Evolutionary conservation across 2,888 invertebrate species (phyloP), one percentile per base, ranked within the genome.

Genomic region (Vannuccia rotundouncinata): DNA sequence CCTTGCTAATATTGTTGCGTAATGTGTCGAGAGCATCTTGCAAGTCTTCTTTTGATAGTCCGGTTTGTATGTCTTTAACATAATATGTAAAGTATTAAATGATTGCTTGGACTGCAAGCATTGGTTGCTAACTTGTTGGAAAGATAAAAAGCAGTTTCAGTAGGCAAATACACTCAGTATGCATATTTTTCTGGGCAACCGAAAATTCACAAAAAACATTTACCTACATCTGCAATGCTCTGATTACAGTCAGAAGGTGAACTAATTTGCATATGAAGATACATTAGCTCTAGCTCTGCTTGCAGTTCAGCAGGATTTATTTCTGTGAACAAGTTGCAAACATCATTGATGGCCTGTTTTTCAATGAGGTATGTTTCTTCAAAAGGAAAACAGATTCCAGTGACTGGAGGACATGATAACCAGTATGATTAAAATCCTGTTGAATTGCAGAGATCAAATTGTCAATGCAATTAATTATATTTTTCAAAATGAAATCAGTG

Each of bases 241-340:
- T n/a, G 45, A 66, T 66, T 66, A 66, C 66, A 66, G 66, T 66
- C 66, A 66, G 66, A 66, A 66, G 66, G 66, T n/a, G 66, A 66
- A 66, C 25, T 66, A 22, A 66, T 66, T 66, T 66, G 66, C 22
- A 66, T 17, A 66, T 66, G 17, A 17, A 66, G 13, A n/a, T n/a
- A n/a, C n/a, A n/a, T n/a, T n/a, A n/a, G n/a, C n/a, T n/a, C n/a
- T 17, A 66, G 66, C 66, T 66, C 66, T n/a, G 66, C 66, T 66
- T 66, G 66, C 22, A 66, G 22, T 66, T 66, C 22, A 13, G 22
- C 66, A 66, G 66, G 66, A 66, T 66, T 66, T 66, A 66, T 66
- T 66, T 66, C 66, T 66, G 66, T 66, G 66, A 66, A 66, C 22
- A 66, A 66, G 10, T 66, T 66, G 22, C 66, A 66, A 66, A 22